phyloP scores from a whole-genome alignment of 2,888 invertebrate species.

The Melanostoma scalare region DNA sequence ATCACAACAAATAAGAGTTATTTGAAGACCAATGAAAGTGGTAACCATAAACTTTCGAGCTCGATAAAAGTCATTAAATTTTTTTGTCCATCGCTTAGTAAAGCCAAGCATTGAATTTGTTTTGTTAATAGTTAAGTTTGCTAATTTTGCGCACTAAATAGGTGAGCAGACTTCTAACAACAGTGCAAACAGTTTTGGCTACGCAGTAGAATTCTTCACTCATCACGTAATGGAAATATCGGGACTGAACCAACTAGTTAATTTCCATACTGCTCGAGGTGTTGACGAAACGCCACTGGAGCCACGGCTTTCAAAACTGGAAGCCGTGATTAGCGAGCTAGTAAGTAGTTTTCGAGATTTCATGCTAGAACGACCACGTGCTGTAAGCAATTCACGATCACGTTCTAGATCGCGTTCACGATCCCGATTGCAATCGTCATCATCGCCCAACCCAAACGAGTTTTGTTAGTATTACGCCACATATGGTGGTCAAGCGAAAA shows the following conservation, averaged over 20 bases:
- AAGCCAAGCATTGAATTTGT: no score
- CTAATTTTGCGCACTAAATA: not conserved
- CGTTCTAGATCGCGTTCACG: conserved; percentile 5
- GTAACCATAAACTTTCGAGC: no score
- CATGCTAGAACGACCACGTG: not conserved
- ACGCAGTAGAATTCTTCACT: not conserved
- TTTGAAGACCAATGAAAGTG: no score
- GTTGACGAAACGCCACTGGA: not conserved
- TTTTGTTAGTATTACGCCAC: conserved; percentile 19
- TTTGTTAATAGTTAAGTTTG: no score
- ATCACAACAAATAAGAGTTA: no score
- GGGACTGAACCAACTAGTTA: no score
- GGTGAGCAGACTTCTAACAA: not conserved
- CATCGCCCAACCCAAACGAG: no score
- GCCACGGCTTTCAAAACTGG: conserved; percentile 2
- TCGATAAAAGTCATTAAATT: no score
- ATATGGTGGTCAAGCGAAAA: not conserved
- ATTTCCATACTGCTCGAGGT: not conserved
- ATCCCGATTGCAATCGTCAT: no score
- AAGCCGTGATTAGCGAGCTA: not conserved
- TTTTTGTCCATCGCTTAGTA: no score
- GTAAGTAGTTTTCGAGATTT: not conserved
- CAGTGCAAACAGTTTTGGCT: not conserved
- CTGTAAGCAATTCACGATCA: conserved; percentile 1
- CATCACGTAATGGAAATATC: no score